Evolutionary conservation across 2,888 invertebrate species (phyloP).

Genomic region (Hymenopus coronatus): DNA sequence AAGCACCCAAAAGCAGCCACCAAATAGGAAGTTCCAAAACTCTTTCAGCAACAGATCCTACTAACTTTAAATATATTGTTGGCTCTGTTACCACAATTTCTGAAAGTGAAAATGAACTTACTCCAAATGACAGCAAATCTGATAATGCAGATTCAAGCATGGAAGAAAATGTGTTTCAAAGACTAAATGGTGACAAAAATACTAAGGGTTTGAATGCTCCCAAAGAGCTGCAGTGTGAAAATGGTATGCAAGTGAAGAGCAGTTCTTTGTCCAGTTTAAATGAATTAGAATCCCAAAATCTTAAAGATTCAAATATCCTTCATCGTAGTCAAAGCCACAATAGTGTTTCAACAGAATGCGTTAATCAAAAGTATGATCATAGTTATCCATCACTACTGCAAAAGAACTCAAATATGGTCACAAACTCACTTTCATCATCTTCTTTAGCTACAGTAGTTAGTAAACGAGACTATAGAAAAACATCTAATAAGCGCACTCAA

Average conservation of each 20-base stretch:
- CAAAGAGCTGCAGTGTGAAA: neutral
- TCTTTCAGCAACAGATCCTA: neutral
- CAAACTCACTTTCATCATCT: conserved; percentile 39
- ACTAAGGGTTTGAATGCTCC: neutral
- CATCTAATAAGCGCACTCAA: conserved; percentile 29
- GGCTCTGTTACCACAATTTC: conserved; percentile 36
- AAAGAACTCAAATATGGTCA: neutral
- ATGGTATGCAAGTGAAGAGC: neutral
- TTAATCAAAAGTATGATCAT: neutral
- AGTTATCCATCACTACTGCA: neutral
- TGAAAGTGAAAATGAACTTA: conserved; percentile 45
- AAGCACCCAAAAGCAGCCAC: neutral
- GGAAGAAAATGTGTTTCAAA: neutral
- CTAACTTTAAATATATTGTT: neutral
- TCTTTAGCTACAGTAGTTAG: conserved; percentile 47
- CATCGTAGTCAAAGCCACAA: conserved; percentile 6
- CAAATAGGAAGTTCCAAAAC: neutral
- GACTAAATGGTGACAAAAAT: neutral
- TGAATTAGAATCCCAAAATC: neutral
- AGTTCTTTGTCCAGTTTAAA: conserved; percentile 22
- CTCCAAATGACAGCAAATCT: conserved; percentile 35
- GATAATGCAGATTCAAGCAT: neutral
- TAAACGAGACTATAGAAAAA: conserved; percentile 38
- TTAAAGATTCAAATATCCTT: neutral
- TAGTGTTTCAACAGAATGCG: neutral